Conservation (phyloP, 2,797 vertebrate genomes). For the Urophycis tenuis region DNA sequence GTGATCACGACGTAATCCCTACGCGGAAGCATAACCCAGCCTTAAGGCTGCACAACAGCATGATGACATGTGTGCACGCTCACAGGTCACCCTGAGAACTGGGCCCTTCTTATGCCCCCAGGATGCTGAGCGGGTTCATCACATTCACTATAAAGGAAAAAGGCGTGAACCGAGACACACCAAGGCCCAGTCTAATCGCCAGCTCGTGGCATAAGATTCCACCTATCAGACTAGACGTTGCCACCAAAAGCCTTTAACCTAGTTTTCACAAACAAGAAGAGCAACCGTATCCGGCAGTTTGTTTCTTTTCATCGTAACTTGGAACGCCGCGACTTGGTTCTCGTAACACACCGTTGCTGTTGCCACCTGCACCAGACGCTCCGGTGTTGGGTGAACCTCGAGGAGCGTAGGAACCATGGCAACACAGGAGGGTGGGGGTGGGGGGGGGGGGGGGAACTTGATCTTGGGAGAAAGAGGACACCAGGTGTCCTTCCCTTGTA, state of each 20-base stretch:
- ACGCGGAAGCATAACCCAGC: too few species aligned
- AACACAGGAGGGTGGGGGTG: slow-evolving; percentile 1
- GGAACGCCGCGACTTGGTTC: slow-evolving; percentile 26
- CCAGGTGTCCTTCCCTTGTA: slow-evolving; percentile 2
- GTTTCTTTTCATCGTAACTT: slow-evolving; percentile 32
- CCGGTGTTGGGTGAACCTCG: slow-evolving; percentile 53
- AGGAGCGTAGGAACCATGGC: slow-evolving; percentile 36
- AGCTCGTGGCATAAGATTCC: neutral
- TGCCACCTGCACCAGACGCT: slow-evolving; percentile 26
- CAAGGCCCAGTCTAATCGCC: neutral
- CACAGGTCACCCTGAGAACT: neutral
- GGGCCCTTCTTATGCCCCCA: neutral
- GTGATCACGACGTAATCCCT: too few species aligned
- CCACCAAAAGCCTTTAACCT: slow-evolving; percentile 7
- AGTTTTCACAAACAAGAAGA: slow-evolving; percentile 7
- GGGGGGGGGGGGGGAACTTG: slow-evolving; percentile 55
- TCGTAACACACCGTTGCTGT: slow-evolving; percentile 26
- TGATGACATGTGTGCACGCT: neutral
- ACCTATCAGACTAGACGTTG: neutral
- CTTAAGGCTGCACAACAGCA: neutral
- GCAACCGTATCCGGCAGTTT: slow-evolving; percentile 28
- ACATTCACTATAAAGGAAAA: neutral
- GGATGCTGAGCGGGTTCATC: neutral
- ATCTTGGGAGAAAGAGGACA: slow-evolving; percentile 59
- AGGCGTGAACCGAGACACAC: neutral